Base-by-base conservation (phyloP, 2,113 vertebrate species). In the Paradisaea rubra region DNA sequence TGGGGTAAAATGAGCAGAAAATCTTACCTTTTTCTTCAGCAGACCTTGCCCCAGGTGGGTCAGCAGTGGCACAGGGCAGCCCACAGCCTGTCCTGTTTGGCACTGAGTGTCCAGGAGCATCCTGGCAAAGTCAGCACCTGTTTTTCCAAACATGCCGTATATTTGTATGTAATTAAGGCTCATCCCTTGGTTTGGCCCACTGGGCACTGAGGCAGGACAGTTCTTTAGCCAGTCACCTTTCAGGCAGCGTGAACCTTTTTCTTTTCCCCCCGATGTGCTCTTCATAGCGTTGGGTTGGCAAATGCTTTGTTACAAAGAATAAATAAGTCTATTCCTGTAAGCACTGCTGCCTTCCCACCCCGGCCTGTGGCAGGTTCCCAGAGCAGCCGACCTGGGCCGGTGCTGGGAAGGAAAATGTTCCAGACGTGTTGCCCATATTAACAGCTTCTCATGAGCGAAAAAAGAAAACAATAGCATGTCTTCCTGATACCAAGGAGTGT, bases 401-500 rank as follows among this genome's bases (percentile, higher is more conserved):
- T 35, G 35, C 57, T 90, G 95, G 95, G 95, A 96, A 94, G 81
- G 93, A 83, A 92, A 91, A 81, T 78, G 81, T 94, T 96, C 86
- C 93, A 94, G 96, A 93, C 1, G 16, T 61, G 8, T 85, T 94
- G 95, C 95, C 96, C 81, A 31, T 80, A 89, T 96, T 95, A 86
- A 65, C 91, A 95, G 92, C 95, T 91, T 87, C 95, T 95, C 87
- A 35, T 31, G 56, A 89, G 79, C 53, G 50, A 90, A 88, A 83
- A 28, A 93, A 39, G 88, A 94, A 93, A 95, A 91, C 94, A 96
- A 93, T 76, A 88, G 88, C 83, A 49, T 71, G 59, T 93, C 95
- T 81, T 94, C 65, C 79, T 81, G 92, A 94, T 88, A 97, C 87
- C 74, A 68, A 86, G 81, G 93, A 96, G 92, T 96, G 89, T 96